phyloP scores from a whole-genome alignment of 2,888 invertebrate genomes.

The Hoplodrina blanda region DNA sequence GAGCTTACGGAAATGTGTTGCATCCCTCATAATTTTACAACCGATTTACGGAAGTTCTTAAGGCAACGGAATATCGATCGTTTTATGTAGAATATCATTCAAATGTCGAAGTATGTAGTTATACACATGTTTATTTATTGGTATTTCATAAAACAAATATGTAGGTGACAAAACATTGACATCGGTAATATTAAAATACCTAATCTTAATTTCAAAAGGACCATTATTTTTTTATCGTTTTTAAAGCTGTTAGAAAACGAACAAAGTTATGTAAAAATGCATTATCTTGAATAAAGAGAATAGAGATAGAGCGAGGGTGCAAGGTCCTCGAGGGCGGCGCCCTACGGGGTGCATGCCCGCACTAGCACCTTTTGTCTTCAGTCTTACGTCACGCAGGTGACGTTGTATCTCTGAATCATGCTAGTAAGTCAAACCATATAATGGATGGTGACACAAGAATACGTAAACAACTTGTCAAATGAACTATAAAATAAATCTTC shows the following conservation, averaged over 20 bases:
- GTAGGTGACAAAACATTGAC: background rate
- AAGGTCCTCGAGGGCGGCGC: conserved; percentile 81
- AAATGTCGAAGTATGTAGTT: too few relatives aligned
- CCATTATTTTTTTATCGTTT: conserved; percentile 55
- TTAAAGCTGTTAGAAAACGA: conserved; percentile 73
- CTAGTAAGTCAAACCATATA: conserved; percentile 71
- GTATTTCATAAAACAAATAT: background rate
- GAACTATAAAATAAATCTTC: conserved; percentile 18
- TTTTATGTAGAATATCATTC: background rate
- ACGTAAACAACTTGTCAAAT: conserved; percentile 30
- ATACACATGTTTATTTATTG: background rate
- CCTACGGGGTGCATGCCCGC: conserved; percentile 79
- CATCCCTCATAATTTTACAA: conserved; percentile 34
- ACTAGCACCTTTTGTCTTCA: conserved; percentile 81
- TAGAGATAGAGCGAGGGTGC: conserved; percentile 75
- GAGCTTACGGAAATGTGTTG: conserved; percentile 14
- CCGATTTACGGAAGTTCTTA: conserved; percentile 4
- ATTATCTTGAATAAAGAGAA: conserved; percentile 77
- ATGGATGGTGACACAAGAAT: conserved; percentile 40
- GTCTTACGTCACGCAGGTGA: conserved; percentile 63
- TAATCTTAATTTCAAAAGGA: conserved; percentile 6
- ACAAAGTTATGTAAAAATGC: conserved; percentile 80
- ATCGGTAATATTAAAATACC: background rate
- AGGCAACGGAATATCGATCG: background rate
- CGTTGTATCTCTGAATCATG: conserved; percentile 71